phyloP scores from a whole-genome alignment of 2,797 vertebrate genomes.

The Pteropus rufus region DNA sequence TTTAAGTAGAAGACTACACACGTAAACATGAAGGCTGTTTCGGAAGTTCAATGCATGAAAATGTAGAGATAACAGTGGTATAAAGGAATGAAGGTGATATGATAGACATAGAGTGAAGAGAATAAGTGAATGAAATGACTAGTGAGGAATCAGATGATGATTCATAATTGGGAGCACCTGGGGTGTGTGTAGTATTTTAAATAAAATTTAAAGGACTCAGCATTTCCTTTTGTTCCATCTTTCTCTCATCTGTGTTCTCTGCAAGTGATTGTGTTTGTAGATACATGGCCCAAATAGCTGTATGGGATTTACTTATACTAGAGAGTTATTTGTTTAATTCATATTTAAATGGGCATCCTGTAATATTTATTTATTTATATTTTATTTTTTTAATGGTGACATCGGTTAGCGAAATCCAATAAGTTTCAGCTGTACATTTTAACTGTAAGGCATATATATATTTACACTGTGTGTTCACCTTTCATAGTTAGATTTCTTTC shows the following conservation, averaged over 20 bases:
- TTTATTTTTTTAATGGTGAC: too few species aligned
- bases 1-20: background rate
- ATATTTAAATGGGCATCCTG: background rate
- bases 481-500: too few species aligned
- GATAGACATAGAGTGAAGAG: background rate
- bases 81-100: background rate
- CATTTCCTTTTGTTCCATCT: background rate
- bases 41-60: conserved; percentile 26
- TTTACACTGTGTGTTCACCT: too few species aligned
- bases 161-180: background rate
- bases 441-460: too few species aligned
- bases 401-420: too few species aligned
- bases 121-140: conserved; percentile 1
- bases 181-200: background rate
- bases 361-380: conserved; percentile 24
- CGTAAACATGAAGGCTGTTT: conserved; percentile 1
- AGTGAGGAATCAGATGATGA: background rate
- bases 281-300: background rate
- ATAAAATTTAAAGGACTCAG: background rate
- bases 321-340: background rate
- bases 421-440: too few species aligned
- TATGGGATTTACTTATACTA: background rate
- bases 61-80: background rate
- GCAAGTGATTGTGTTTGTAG: conserved; percentile 10
- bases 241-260: background rate